phyloP scores from a whole-genome alignment of 1,140 invertebrate genomes.

The Mylabris phalerata region DNA sequence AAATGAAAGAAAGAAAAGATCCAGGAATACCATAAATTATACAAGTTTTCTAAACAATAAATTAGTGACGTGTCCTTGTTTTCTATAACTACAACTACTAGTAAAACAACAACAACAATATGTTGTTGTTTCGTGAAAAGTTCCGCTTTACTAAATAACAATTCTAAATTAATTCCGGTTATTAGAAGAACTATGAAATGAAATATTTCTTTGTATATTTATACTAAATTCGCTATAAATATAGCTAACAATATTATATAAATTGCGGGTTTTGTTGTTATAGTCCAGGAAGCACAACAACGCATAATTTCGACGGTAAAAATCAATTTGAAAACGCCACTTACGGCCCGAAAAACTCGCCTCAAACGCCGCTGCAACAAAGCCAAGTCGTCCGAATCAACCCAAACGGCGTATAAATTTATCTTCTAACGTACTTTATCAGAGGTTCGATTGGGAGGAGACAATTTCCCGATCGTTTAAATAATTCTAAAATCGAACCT shows the following conservation, averaged over 20 bases:
- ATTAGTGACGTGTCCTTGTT: slow-evolving; percentile 16
- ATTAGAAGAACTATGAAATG: slow-evolving; percentile 12
- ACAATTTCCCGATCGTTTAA: no score
- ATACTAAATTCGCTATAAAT: no score
- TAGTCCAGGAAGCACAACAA: slow-evolving; percentile 8
- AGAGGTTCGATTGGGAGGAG: no score
- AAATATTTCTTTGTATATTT: slow-evolving; percentile 2
- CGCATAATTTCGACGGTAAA: not conserved
- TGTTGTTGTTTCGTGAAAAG: slow-evolving; percentile 9
- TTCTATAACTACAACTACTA: not conserved
- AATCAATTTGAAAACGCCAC: no score
- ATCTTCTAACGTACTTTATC: no score
- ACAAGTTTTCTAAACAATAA: slow-evolving; percentile 16
- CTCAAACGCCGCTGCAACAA: no score
- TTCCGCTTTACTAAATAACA: slow-evolving; percentile 18
- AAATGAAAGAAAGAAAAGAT: slow-evolving; percentile 9
- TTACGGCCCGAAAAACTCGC: no score
- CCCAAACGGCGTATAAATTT: no score
- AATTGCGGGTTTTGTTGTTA: slow-evolving; percentile 14
- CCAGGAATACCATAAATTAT: not conserved
- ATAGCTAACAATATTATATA: slow-evolving; percentile 12
- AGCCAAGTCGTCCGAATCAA: no score
- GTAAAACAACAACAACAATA: no score
- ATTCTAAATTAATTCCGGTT: slow-evolving; percentile 17
- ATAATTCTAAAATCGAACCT: no score